These are phyloP conservation scores for Dipus sagitta DNA, from an alignment of 2,797 vertebrate species.

Conservation along the genomic window DNA sequence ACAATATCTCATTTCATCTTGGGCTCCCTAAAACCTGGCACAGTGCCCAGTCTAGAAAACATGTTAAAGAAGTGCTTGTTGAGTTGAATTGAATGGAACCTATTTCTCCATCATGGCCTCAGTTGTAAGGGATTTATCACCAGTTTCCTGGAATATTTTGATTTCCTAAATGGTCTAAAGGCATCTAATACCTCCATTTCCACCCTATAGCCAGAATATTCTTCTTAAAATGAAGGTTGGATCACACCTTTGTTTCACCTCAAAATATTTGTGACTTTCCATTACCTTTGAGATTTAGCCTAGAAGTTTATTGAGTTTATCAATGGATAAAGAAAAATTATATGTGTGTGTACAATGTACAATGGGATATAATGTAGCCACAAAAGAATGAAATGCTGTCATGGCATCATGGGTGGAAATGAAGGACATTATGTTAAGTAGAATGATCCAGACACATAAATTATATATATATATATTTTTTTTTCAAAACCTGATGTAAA, in stretches of 20 bases:
- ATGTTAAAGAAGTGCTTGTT: slow-evolving; percentile 14
- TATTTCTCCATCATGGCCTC: background rate
- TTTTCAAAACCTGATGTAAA: background rate
- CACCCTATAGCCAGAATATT: background rate
- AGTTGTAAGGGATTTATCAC: background rate
- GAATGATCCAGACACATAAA: background rate
- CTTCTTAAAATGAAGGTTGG: slow-evolving; percentile 57
- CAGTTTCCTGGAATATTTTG: background rate
- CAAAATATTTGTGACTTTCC: background rate
- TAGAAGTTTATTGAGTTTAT: slow-evolving; percentile 25
- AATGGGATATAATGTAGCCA: background rate
- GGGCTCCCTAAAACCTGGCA: slow-evolving; percentile 24
- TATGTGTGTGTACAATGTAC: background rate
- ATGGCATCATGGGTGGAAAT: background rate
- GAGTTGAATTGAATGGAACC: background rate
- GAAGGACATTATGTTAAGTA: background rate
- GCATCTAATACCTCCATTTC: background rate
- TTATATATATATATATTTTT: background rate
- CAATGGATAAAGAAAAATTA: background rate
- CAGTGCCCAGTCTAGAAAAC: background rate
- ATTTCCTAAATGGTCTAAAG: slow-evolving; percentile 7
- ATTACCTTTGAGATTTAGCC: background rate
- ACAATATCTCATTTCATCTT: slow-evolving; percentile 52
- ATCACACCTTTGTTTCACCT: slow-evolving; percentile 22
- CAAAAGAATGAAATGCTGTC: background rate